phyloP scores from a whole-genome alignment of 2,888 invertebrate species.

The Coenonympha arcania region DNA sequence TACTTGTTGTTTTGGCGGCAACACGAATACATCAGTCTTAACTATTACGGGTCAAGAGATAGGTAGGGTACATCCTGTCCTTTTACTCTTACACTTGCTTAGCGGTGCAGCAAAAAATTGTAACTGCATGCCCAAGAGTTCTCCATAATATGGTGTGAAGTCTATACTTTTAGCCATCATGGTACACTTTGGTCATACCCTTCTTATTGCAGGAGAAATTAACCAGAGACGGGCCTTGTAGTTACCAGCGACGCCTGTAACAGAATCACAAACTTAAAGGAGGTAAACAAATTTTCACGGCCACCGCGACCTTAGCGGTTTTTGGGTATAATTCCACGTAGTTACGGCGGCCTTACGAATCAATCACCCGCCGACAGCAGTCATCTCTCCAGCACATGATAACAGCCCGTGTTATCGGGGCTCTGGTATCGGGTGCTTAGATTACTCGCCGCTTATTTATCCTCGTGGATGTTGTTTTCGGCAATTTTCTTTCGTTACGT shows the following conservation, averaged over 20 bases:
- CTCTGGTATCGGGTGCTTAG: slow-evolving; percentile 7
- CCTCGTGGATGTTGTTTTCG: neutral
- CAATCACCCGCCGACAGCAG: slow-evolving; percentile 55
- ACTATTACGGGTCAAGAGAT: too few species aligned
- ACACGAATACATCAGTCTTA: too few species aligned
- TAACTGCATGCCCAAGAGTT: too few species aligned
- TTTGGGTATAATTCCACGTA: slow-evolving; percentile 50
- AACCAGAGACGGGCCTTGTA: too few species aligned
- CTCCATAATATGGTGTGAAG: too few species aligned
- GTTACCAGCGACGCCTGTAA: neutral
- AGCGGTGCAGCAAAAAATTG: too few species aligned
- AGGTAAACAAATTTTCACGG: slow-evolving; percentile 18
- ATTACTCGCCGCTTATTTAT: slow-evolving; percentile 10
- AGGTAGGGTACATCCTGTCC: too few species aligned
- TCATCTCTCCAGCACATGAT: slow-evolving; percentile 47
- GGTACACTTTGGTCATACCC: too few species aligned
- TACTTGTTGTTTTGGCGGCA: too few species aligned
- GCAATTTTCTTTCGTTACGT: slow-evolving; percentile 3
- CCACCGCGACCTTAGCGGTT: slow-evolving; percentile 25
- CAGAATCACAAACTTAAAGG: neutral
- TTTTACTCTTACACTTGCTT: too few species aligned
- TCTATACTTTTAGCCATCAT: too few species aligned
- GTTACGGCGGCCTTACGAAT: slow-evolving; percentile 46
- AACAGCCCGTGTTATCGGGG: slow-evolving; percentile 33
- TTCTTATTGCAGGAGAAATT: too few species aligned